phyloP scores from a whole-genome alignment of 2,797 vertebrate species.

The Gallinago nigripennis region DNA sequence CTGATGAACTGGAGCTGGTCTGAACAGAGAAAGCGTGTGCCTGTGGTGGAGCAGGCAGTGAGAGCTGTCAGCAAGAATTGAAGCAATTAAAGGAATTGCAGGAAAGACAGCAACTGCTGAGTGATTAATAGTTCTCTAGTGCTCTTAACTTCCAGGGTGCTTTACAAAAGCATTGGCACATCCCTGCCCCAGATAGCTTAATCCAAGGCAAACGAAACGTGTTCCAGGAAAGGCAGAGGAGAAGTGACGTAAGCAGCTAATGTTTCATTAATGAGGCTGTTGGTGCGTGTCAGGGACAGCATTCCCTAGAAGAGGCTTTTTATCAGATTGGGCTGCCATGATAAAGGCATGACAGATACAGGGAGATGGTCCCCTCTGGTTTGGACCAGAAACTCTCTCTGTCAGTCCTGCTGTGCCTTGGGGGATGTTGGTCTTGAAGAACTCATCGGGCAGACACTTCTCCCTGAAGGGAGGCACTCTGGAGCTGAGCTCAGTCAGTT shows the following conservation, averaged over 20 bases:
- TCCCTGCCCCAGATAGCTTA: neutral
- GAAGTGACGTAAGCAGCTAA: neutral
- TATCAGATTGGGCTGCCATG: neutral
- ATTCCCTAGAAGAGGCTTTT: neutral
- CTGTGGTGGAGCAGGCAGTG: neutral
- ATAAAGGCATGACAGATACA: neutral
- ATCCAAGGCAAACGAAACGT: neutral
- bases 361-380: neutral
- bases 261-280: neutral
- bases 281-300: neutral
- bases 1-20: neutral
- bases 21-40: neutral
- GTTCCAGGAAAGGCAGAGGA: conserved; percentile 18
- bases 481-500: neutral
- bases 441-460: neutral
- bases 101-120: neutral
- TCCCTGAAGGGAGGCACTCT: neutral
- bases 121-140: conserved; percentile 35
- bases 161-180: neutral
- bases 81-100: conserved; percentile 15
- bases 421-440: neutral
- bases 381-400: neutral
- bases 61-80: neutral
- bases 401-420: neutral
- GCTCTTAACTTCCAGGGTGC: neutral